Conservation (phyloP, 2,888 invertebrate species). For the Nephrocerus scutellatus region DNA sequence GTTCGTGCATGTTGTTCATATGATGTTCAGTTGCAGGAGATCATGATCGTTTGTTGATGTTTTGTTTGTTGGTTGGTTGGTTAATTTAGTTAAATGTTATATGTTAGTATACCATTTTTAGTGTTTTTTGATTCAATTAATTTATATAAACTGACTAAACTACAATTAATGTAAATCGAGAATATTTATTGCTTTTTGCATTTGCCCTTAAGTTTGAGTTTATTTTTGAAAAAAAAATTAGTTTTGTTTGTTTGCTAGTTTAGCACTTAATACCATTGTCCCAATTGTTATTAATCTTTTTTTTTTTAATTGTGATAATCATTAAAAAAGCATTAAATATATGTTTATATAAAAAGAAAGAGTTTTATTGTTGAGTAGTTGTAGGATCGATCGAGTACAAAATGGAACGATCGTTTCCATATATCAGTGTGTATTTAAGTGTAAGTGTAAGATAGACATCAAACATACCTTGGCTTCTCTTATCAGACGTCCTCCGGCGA, state of each 20-base stretch:
- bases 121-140: slow-evolving; percentile 38
- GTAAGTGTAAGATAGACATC: no score
- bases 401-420: not conserved
- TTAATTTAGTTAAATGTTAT: slow-evolving; percentile 38
- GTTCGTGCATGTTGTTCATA: slow-evolving; percentile 19
- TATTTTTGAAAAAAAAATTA: slow-evolving; percentile 22
- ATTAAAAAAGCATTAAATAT: slow-evolving; percentile 47
- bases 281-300: slow-evolving; percentile 6
- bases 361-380: not conserved
- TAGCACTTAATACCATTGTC: slow-evolving; percentile 25
- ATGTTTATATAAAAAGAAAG: slow-evolving; percentile 10
- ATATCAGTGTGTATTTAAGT: no score
- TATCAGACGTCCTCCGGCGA: slow-evolving; percentile 90
- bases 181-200: slow-evolving; percentile 18
- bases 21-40: slow-evolving; percentile 10
- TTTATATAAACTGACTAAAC: slow-evolving; percentile 13
- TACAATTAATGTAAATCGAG: not conserved
- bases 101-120: slow-evolving; percentile 40
- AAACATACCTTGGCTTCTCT: slow-evolving; percentile 89
- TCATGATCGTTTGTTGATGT: slow-evolving; percentile 12
- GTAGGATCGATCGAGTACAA: slow-evolving; percentile 3
- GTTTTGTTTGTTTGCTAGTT: slow-evolving; percentile 19
- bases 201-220: no score
- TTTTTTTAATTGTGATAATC: no score
- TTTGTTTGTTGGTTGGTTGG: slow-evolving; percentile 7